Evolutionary conservation across 2,113 vertebrate genomes (phyloP).

Genomic region (Takifugu bimaculatus): DNA sequence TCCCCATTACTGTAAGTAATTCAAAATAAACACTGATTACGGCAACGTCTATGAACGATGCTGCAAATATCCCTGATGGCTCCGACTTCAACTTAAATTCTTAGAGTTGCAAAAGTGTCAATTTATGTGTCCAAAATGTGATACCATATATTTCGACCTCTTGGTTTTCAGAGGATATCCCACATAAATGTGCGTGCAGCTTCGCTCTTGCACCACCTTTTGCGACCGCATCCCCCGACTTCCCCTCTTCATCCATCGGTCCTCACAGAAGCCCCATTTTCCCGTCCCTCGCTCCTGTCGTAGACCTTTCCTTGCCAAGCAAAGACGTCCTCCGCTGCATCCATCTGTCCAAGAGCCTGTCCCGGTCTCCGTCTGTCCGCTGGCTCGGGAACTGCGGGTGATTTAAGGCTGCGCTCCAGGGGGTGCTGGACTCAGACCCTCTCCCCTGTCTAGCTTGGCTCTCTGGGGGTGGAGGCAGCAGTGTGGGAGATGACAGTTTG

Average conservation of each 20-base stretch:
- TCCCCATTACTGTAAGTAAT: too few species aligned
- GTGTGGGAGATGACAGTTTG: constrained; percentile 40
- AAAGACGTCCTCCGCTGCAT: constrained; percentile 47
- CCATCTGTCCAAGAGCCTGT: constrained; percentile 27
- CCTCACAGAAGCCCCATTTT: constrained; percentile 33
- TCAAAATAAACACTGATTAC: too few species aligned
- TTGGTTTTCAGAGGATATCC: neutral
- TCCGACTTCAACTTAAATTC: too few species aligned
- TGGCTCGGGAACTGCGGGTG: constrained; percentile 28
- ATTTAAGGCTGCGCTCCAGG: constrained; percentile 48
- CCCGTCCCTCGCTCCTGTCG: constrained; percentile 25
- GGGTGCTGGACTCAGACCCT: constrained; percentile 25
- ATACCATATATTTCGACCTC: too few species aligned
- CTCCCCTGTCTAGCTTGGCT: constrained; percentile 26
- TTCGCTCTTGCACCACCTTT: neutral
- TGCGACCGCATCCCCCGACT: too few species aligned
- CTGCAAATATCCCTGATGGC: too few species aligned
- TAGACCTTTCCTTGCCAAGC: constrained; percentile 28
- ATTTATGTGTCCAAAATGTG: too few species aligned
- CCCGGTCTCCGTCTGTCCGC: constrained; percentile 29
- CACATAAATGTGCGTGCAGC: neutral
- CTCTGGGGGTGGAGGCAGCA: constrained; percentile 26
- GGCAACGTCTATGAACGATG: too few species aligned
- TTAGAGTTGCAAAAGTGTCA: too few species aligned
- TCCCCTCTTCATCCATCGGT: constrained; percentile 27